phyloP scores from a whole-genome alignment of 2,113 vertebrate species.

The Labeo rohita region DNA sequence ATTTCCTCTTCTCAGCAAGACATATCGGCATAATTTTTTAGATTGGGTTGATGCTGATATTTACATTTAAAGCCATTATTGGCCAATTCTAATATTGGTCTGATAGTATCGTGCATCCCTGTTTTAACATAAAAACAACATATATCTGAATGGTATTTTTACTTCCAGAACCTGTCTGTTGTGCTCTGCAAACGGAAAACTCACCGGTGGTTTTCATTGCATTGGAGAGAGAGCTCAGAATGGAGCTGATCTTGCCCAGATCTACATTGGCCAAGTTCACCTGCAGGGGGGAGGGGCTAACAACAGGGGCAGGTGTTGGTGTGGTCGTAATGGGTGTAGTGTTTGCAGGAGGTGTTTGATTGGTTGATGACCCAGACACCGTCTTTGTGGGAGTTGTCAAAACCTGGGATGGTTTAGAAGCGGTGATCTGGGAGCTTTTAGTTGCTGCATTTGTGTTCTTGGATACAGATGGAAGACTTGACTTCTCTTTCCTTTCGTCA shows the following conservation, averaged over 20 bases:
- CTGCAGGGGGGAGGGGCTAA: slow-evolving; percentile 75
- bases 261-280: slow-evolving; percentile 95
- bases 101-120: too few species aligned
- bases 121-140: not conserved
- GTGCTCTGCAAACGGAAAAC: slow-evolving; percentile 47
- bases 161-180: not conserved
- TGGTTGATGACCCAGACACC: slow-evolving; percentile 23
- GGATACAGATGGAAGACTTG: slow-evolving; percentile 57
- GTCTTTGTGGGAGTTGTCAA: slow-evolving; percentile 43
- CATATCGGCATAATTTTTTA: too few species aligned
- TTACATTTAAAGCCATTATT: too few species aligned
- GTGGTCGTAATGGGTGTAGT: slow-evolving; percentile 49
- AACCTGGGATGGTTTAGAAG: slow-evolving; percentile 63
- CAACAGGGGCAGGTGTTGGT: slow-evolving; percentile 64
- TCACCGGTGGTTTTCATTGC: slow-evolving; percentile 97
- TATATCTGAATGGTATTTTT: not conserved
- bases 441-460: slow-evolving; percentile 63
- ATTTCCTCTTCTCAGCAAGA: too few species aligned
- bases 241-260: slow-evolving; percentile 98
- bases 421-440: slow-evolving; percentile 17
- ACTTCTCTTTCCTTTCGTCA: slow-evolving; percentile 85
- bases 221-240: slow-evolving; percentile 91
- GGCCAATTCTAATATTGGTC: too few species aligned
- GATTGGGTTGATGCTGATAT: too few species aligned
- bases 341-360: slow-evolving; percentile 53